Evolutionary conservation across 2,797 vertebrate species (phyloP).

Genomic region (Heliangelus exortis): DNA sequence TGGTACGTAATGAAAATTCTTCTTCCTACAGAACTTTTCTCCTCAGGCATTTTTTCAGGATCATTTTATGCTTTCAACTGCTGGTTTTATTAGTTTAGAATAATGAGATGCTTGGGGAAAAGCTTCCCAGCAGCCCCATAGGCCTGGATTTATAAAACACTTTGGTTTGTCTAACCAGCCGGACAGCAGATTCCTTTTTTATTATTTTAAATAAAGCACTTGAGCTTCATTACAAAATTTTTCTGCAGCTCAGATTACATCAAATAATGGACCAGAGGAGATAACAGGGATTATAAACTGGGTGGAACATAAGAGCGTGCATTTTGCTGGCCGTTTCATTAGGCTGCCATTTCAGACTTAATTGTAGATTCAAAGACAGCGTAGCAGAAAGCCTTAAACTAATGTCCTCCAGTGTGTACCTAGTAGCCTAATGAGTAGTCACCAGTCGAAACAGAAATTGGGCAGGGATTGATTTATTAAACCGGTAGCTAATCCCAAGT

Average conservation of each 20-base stretch:
- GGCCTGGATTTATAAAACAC: background rate
- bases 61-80: background rate
- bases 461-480: background rate
- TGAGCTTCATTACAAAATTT: background rate
- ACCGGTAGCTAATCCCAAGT: background rate
- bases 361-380: background rate
- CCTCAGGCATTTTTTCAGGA: background rate
- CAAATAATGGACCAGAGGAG: background rate
- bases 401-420: background rate
- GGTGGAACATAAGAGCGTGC: background rate
- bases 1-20: background rate
- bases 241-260: background rate
- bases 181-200: background rate
- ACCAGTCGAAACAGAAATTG: background rate
- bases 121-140: background rate
- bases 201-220: conserved; percentile 1
- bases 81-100: background rate
- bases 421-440: background rate
- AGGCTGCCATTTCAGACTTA: background rate
- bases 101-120: background rate
- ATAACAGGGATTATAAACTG: background rate
- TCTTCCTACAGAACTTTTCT: background rate
- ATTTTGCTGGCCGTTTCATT: background rate
- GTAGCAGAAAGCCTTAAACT: background rate
- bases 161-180: background rate